Conservation (phyloP, 92 coral and sea anemone genomes). For the Palythoa grandis region DNA sequence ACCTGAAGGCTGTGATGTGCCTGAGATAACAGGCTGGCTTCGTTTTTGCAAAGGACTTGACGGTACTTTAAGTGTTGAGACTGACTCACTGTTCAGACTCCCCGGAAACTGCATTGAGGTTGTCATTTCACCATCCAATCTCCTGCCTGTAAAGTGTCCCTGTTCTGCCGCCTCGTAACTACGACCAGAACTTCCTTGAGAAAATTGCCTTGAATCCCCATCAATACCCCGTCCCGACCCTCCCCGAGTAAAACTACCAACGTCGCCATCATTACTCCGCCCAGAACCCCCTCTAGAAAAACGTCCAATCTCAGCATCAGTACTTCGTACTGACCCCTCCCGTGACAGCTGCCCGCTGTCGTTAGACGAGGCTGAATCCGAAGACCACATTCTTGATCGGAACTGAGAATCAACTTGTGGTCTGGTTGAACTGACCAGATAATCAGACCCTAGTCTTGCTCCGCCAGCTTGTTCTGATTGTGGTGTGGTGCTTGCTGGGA, state of each 20-base stretch:
- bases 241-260: slow-evolving; percentile 32
- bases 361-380: slow-evolving; percentile 34
- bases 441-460: slow-evolving; percentile 14
- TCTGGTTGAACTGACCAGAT: slow-evolving; percentile 20
- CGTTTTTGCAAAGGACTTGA: slow-evolving; percentile 27
- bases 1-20: neutral
- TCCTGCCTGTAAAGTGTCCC: neutral
- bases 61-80: neutral
- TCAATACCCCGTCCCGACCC: slow-evolving; percentile 25
- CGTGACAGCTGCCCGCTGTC: slow-evolving; percentile 39
- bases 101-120: slow-evolving; percentile 4
- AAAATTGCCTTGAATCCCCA: slow-evolving; percentile 32
- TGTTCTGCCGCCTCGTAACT: slow-evolving; percentile 32
- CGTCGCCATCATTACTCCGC: slow-evolving; percentile 31
- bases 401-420: slow-evolving; percentile 15
- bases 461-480: slow-evolving; percentile 24
- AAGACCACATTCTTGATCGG: slow-evolving; percentile 33
- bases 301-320: slow-evolving; percentile 18
- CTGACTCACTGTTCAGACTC: neutral
- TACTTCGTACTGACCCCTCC: slow-evolving; percentile 38
- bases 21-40: slow-evolving; percentile 24
- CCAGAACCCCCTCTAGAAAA: slow-evolving; percentile 24
- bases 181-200: slow-evolving; percentile 7
- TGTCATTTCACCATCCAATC: slow-evolving; percentile 29
- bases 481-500: neutral